Percentiles rank a stretch among this genome's conserved stretches.
These are phyloP conservation scores for Pao palembangensis DNA, from an alignment of 2,113 vertebrate species.

Conservation along the genomic window DNA sequence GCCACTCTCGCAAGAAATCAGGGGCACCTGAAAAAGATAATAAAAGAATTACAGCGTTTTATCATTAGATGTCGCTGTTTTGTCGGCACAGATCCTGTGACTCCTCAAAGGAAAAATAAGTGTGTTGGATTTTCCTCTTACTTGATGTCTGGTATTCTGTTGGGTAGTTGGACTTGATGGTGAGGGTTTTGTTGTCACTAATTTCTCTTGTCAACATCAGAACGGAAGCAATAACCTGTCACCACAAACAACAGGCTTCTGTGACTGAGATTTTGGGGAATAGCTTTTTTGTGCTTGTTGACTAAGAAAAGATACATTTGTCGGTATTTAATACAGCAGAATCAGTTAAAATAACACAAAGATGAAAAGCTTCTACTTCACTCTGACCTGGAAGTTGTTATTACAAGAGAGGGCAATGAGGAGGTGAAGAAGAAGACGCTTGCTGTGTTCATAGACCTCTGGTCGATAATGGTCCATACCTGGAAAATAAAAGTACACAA, in stretches of 20 bases:
- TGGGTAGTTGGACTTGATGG: conserved; percentile 86
- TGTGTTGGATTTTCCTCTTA: conserved; percentile 54
- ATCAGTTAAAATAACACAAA: not conserved
- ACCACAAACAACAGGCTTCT: not conserved
- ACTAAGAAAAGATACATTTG: not conserved
- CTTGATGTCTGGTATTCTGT: conserved; percentile 90
- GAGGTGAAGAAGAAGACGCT: conserved; percentile 91
- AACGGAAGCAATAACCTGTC: conserved; percentile 86
- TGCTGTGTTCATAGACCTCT: conserved; percentile 98
- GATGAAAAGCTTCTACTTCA: not conserved
- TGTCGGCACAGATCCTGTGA: not conserved
- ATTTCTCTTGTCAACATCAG: conserved; percentile 93
- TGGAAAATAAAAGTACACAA: conserved; percentile 51
- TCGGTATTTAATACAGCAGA: not conserved
- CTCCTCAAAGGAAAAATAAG: not conserved
- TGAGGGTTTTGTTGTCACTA: conserved; percentile 90
- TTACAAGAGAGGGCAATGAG: conserved; percentile 94
- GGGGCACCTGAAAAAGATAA: conserved; percentile 77
- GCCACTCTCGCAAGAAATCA: conserved; percentile 94
- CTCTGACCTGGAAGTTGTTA: conserved; percentile 85
- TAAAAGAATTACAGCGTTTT: not conserved
- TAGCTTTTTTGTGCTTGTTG: too few relatives aligned
- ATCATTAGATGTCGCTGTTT: not conserved
- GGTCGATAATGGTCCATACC: conserved; percentile 97
- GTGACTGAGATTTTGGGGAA: too few relatives aligned